Conservation (phyloP, 2,797 vertebrate genomes). For the Crocodylus rhombifer region DNA sequence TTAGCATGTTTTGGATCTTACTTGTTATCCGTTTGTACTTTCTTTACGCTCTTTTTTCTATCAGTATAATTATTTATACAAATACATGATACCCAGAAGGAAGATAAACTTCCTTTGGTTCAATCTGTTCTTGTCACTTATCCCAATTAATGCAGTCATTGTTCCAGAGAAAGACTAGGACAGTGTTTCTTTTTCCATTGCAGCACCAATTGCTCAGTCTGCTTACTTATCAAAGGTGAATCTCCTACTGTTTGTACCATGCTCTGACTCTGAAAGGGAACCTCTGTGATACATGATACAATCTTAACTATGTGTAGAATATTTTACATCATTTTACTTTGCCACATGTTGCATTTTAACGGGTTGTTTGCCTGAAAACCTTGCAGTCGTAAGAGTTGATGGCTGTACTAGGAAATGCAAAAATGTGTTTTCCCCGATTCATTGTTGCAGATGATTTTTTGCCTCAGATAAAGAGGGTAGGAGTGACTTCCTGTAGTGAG, state of each 20-base stretch:
- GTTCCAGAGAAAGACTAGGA: not conserved
- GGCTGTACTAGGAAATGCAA: not conserved
- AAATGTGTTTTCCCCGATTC: not conserved
- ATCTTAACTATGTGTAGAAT: not conserved
- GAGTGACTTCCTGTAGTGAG: not conserved
- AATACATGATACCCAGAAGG: fast-evolving
- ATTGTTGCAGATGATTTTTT: fast-evolving
- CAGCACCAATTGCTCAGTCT: not conserved
- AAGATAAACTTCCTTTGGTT: not conserved
- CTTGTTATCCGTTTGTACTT: not conserved
- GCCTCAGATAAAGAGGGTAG: not conserved
- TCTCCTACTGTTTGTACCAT: not conserved
- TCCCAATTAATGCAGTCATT: not conserved
- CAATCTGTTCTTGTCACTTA: fast-evolving
- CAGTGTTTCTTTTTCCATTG: fast-evolving
- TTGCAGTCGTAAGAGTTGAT: fast-evolving
- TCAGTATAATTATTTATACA: fast-evolving
- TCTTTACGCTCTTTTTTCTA: not conserved
- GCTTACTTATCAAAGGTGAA: fast-evolving
- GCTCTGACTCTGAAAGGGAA: not conserved
- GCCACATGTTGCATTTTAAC: fast-evolving
- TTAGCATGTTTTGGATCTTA: not conserved
- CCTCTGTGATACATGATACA: too few relatives aligned
- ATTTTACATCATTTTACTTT: fast-evolving
- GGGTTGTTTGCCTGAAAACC: not conserved